A percentile compares a stretch with the other conserved stretches of the same genome.
These are phyloP conservation scores for Heterohyrax brucei DNA, from an alignment of 2,797 vertebrate species.

Conservation along the genomic window DNA sequence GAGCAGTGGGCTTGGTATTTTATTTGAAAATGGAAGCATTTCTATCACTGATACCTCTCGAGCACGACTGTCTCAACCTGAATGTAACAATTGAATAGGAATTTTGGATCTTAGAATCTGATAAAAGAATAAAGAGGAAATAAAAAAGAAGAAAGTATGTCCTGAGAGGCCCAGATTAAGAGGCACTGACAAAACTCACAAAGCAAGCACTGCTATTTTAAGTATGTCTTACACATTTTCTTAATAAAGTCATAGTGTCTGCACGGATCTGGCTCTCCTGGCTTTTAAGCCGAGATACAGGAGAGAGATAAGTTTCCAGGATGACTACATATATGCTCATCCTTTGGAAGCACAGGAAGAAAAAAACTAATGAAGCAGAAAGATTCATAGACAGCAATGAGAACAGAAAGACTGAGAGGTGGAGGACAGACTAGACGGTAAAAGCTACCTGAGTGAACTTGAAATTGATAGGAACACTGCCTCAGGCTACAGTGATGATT, in stretches of 20 bases:
- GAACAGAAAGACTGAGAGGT: not conserved
- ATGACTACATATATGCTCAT: not conserved
- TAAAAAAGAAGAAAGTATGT: not conserved
- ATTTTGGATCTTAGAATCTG: slow-evolving; percentile 37
- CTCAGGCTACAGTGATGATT: not conserved
- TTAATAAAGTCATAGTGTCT: not conserved
- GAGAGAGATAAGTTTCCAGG: slow-evolving; percentile 33
- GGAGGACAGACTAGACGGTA: not conserved
- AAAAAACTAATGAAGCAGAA: slow-evolving; percentile 21
- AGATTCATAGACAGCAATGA: not conserved
- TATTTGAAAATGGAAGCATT: slow-evolving; percentile 17
- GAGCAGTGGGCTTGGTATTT: too few relatives aligned
- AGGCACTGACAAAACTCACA: slow-evolving; percentile 47
- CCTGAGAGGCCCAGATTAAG: not conserved
- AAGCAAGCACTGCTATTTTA: slow-evolving; percentile 57
- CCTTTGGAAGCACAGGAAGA: not conserved
- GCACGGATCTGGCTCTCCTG: not conserved
- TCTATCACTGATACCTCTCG: not conserved
- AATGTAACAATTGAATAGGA: slow-evolving; percentile 32
- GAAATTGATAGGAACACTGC: not conserved
- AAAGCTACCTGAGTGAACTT: not conserved
- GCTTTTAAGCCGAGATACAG: slow-evolving; percentile 23
- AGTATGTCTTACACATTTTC: not conserved
- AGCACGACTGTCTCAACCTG: not conserved
- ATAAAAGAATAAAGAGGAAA: slow-evolving; percentile 41